phyloP scores from a whole-genome alignment of 2,113 vertebrate species.

The Gobiocypris rarus region DNA sequence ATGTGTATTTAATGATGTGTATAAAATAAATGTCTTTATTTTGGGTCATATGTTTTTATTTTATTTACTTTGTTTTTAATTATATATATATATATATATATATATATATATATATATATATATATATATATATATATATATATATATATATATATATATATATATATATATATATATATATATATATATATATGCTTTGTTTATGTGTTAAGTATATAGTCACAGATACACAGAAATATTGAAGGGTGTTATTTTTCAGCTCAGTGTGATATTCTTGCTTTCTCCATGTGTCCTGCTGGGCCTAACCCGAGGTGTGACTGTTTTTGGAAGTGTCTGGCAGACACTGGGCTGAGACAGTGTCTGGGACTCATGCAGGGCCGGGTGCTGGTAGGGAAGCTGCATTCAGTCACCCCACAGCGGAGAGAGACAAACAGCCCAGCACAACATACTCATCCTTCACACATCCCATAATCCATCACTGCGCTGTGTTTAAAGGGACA shows the following conservation, averaged over 20 bases:
- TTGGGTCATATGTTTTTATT: too few species aligned
- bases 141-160: too few species aligned
- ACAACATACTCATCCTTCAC: constrained; percentile 27
- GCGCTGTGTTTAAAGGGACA: constrained; percentile 17
- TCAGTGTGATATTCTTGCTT: constrained; percentile 35
- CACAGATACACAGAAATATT: background rate
- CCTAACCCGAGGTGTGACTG: constrained; percentile 45
- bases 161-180: too few species aligned
- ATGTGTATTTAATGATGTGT: too few species aligned
- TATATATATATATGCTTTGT: background rate
- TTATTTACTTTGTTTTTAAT: too few species aligned
- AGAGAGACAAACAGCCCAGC: constrained; percentile 35
- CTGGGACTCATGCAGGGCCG: constrained; percentile 4
- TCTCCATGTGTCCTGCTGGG: background rate
- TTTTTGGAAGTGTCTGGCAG: constrained; percentile 30
- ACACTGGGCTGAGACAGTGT: constrained; percentile 18
- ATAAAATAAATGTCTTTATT: too few species aligned
- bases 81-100: too few species aligned
- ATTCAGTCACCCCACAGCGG: constrained; percentile 15
- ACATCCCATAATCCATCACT: constrained; percentile 34
- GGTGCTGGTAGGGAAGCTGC: constrained; percentile 12
- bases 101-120: too few species aligned
- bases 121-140: too few species aligned
- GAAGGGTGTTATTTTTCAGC: constrained; percentile 26
- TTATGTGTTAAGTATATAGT: background rate